These are phyloP conservation scores for Struthidea cinerea DNA, from an alignment of 2,113 vertebrate genomes.

Conservation along the genomic window DNA sequence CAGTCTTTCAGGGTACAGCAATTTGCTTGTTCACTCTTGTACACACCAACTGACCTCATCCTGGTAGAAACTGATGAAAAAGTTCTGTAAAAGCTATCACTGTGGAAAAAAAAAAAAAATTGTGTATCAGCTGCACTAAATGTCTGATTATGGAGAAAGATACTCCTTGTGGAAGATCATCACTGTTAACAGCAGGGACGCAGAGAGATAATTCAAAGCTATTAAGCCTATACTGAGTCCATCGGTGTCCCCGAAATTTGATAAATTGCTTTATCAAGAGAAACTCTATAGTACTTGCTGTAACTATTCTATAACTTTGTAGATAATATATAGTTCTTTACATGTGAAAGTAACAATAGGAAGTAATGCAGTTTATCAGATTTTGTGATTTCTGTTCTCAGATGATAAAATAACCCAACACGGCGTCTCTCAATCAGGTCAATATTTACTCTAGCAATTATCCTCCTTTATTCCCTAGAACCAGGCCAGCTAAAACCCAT, in stretches of 20 bases:
- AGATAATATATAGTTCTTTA: background rate
- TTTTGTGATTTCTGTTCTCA: background rate
- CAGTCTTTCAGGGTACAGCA: background rate
- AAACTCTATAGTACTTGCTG: background rate
- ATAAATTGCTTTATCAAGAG: background rate
- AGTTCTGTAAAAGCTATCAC: background rate
- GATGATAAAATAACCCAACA: background rate
- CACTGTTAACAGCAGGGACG: background rate
- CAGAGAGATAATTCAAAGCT: background rate
- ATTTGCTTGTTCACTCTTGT: background rate
- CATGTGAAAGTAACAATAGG: background rate
- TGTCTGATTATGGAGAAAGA: background rate
- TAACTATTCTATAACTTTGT: background rate
- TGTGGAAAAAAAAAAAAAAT: background rate
- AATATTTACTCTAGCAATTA: slow-evolving; percentile 47
- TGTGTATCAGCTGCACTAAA: background rate
- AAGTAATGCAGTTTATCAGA: background rate
- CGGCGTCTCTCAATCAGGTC: background rate
- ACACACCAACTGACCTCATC: background rate
- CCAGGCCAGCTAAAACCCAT: slow-evolving; percentile 34
- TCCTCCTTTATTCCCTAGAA: slow-evolving; percentile 34
- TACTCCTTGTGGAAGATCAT: background rate
- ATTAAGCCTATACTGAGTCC: background rate
- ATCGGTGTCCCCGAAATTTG: background rate
- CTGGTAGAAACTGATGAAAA: background rate